Base-by-base conservation (phyloP, 2,888 invertebrate species). In the Ypsolopha sequella region DNA sequence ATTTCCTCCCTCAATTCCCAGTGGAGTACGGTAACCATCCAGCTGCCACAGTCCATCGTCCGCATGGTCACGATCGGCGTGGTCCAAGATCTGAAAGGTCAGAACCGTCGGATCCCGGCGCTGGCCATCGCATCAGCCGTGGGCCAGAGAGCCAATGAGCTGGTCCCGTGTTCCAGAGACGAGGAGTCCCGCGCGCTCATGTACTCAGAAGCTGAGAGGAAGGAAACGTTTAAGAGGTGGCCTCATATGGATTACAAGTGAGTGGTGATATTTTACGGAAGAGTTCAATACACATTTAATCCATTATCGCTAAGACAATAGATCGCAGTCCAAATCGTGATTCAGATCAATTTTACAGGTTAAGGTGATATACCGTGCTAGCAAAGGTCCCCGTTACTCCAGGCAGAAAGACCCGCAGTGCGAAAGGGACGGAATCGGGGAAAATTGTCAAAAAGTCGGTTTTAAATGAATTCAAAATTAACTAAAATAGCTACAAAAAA, bases 181-280 rank as follows among this genome's bases (percentile, higher is more conserved):
- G 81, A 84, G 57, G 85, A 85, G 58, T 70, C 77, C 8, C 64
- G 85, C 59, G 80, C 82, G 1, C 80, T 91, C 54, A 97, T 98
- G 97, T 96, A 95, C 73, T 96, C 95, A 58, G 98, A 98, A 80
- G 94, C 95, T 0, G 94, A 95, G 55, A 88, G 98, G 45, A 90
- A 95, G 61, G 93, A 96, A 70, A 97, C 98, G 0, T 98, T 98
- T 79, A 92, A 92, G 58, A 91, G 94, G 68, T 98, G 97, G 98
- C 97, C 97, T 2, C 97, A 97, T 70, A 96, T 96, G 95, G 95
- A 96, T 76, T 97, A 97, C 82, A 97, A 97, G 95, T 95, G 70
- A 85, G 87, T 80, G 24, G 36, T 36, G 46, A 44, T 56, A 46
- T 41, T 47, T 48, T 48, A 7, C 10, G 10, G 46, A 7, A 41